Evolutionary conservation across 2,113 vertebrate genomes (phyloP).

Genomic region (Campylomormyrus numenius): DNA sequence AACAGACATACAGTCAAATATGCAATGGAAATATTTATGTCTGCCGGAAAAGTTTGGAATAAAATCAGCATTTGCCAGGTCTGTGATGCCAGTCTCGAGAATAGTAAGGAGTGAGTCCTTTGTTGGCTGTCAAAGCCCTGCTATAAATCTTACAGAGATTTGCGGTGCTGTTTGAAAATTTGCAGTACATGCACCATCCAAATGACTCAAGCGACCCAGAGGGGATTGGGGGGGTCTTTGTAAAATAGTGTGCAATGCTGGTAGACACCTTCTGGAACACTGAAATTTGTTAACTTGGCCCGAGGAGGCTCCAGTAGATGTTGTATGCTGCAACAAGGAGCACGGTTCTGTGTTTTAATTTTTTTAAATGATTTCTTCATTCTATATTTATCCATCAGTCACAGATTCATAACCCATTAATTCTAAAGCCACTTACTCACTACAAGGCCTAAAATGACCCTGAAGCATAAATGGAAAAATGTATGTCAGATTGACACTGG

Average conservation of each 20-base stretch:
- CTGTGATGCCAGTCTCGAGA: background rate
- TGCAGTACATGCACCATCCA: background rate
- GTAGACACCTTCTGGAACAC: too few species aligned
- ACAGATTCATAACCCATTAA: background rate
- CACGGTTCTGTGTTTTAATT: too few species aligned
- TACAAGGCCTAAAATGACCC: too few species aligned
- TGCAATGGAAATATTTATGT: background rate
- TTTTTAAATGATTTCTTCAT: too few species aligned
- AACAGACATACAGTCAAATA: background rate
- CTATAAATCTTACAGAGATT: background rate
- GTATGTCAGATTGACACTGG: too few species aligned
- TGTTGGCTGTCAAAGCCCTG: background rate
- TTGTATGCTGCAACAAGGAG: too few species aligned
- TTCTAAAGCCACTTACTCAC: background rate
- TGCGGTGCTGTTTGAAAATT: background rate
- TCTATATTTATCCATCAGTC: background rate
- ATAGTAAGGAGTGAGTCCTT: background rate
- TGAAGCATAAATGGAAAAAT: too few species aligned
- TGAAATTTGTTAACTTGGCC: too few species aligned
- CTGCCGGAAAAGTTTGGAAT: background rate
- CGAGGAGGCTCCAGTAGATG: too few species aligned
- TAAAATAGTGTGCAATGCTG: too few species aligned
- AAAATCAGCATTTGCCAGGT: background rate
- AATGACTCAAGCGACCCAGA: background rate
- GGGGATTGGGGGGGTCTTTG: too few species aligned